Base-by-base conservation (phyloP, 92 coral and sea anemone genomes). In the Actinostola sp. region DNA sequence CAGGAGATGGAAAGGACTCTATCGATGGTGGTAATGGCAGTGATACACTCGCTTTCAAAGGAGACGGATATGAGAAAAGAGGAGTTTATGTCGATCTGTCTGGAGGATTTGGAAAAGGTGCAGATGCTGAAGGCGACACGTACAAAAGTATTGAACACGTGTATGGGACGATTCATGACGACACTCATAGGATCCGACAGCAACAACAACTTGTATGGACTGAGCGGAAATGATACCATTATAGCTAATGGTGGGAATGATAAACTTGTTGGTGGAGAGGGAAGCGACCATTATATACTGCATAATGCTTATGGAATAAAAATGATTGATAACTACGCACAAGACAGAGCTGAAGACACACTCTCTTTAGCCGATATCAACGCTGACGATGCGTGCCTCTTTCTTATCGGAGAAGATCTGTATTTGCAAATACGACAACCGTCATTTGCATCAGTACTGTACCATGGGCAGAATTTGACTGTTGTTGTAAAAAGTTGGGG, bases 291-390 rank as follows among this genome's bases (percentile, higher is more conserved):
- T n/a, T 86, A 86, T 24, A 15, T 81, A 8, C 32, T 86, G 2
- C 44, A 81, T 28, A 34, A 63, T 11, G 72, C 83, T 8, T 67
- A 12, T 21, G 90, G 90, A 0, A 8, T 73, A 25, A 79, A 85
- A 48, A 56, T 65, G 8, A 78, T 84, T 41, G 89, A 84, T 49
- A 84, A 84, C 81, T 78, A 71, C 23, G 90, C 90, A 11, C 41
- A 79, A 7, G 90, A 79, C 36, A 71, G 73, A 12, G 35, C 8
- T 14, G 72, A 79, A 43, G 90, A 85, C 62, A 67, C 77, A 0
- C 67, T 85, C n/a, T 80, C 90, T 0, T 43, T 83, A n/a, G 50
- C 35, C 16, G 66, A 71, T 46, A 51, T 78, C 43, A 71, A 78
- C 53, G 63, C 85, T 17, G 46, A 72, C 7, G 79, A 83, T 38